Conservation (phyloP, 2,888 invertebrate species). For the Agrochola circellaris region DNA sequence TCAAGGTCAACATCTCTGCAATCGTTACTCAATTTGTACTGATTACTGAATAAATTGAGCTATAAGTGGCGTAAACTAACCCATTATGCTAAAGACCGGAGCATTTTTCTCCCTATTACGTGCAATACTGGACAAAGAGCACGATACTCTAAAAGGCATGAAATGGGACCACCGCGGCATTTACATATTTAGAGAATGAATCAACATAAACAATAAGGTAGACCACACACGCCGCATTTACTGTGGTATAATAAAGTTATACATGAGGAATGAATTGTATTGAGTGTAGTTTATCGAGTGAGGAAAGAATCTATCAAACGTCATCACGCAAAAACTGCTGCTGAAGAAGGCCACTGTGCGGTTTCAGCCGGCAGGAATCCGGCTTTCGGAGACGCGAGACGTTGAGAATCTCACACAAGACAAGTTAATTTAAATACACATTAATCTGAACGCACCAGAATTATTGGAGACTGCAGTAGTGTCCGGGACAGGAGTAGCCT, state of each 20-base stretch:
- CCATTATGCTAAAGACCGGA: constrained; percentile 45
- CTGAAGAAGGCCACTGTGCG: not conserved
- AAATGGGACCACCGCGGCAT: constrained; percentile 59
- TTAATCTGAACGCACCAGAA: not conserved
- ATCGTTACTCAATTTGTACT: constrained; percentile 43
- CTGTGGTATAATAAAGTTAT: constrained; percentile 11
- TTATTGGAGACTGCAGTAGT: not conserved
- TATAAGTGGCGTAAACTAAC: constrained; percentile 47
- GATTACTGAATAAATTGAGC: constrained; percentile 38
- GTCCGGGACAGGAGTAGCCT: not conserved
- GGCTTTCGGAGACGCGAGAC: not conserved
- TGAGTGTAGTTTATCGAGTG: not conserved
- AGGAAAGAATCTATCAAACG: not conserved
- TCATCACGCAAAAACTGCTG: not conserved
- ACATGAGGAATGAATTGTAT: constrained; percentile 15
- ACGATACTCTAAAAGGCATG: constrained; percentile 64
- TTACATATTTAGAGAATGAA: constrained; percentile 68
- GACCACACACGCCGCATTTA: constrained; percentile 53
- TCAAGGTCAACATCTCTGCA: constrained; percentile 41
- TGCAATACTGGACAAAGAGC: constrained; percentile 60
- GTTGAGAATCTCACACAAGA: not conserved
- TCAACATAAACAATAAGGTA: constrained; percentile 68
- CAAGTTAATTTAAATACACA: not conserved
- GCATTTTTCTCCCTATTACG: constrained; percentile 61
- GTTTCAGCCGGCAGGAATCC: not conserved